phyloP scores from a whole-genome alignment of 1,140 invertebrate species.

The Leptopilina clavipes region DNA sequence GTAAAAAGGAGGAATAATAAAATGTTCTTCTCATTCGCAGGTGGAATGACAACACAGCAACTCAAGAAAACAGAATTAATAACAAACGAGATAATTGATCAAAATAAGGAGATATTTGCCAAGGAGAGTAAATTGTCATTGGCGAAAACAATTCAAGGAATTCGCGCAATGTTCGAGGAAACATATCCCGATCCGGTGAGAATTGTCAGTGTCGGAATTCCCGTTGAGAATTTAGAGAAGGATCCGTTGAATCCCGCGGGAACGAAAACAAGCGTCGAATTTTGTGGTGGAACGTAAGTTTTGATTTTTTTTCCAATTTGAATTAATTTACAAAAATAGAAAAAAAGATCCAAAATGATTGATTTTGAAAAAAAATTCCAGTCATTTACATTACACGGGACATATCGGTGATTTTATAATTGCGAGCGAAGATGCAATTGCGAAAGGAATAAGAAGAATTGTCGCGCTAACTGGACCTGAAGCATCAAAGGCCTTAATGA shows the following conservation, averaged over 20 bases:
- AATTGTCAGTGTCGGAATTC: slow-evolving; percentile 94
- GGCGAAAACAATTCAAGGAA: slow-evolving; percentile 94
- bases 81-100: slow-evolving; percentile 85
- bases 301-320: background rate
- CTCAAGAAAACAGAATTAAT: slow-evolving; percentile 90
- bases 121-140: slow-evolving; percentile 88
- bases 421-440: slow-evolving; percentile 97
- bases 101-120: slow-evolving; percentile 91
- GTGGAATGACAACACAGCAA: slow-evolving; percentile 90
- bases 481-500: slow-evolving; percentile 90
- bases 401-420: slow-evolving; percentile 98
- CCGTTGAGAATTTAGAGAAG: slow-evolving; percentile 91
- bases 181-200: slow-evolving; percentile 99
- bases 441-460: slow-evolving; percentile 98
- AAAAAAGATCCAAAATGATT: too few relatives aligned
- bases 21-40: slow-evolving; percentile 50
- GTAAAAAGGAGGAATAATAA: background rate
- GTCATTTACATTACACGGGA: slow-evolving; percentile 89
- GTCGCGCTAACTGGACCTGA: slow-evolving; percentile 97
- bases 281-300: slow-evolving; percentile 94
- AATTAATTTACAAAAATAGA: background rate
- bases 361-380: too few relatives aligned
- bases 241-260: slow-evolving; percentile 88
- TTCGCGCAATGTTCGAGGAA: slow-evolving; percentile 99
- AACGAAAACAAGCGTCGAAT: slow-evolving; percentile 95